Conservation (phyloP, 2,888 invertebrate species). For the Bursaphelenchus okinawaensis region DNA sequence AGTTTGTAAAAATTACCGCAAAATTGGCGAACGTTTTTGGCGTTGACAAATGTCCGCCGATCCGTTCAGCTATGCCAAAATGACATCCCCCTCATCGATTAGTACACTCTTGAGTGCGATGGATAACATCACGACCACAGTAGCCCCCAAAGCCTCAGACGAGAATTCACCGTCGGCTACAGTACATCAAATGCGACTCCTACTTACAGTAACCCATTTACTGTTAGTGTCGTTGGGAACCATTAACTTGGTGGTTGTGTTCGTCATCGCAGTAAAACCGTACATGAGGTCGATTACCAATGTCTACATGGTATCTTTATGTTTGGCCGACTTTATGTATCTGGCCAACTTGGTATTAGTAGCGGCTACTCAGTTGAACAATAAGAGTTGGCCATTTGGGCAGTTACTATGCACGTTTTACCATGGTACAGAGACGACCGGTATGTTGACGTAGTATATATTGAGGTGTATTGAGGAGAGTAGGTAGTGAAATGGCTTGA, state of each 20-base stretch:
- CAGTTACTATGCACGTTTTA: conserved; percentile 43
- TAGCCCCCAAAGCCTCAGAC: neutral
- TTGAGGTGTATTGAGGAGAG: neutral
- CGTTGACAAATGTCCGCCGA: neutral
- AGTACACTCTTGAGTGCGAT: too few relatives aligned
- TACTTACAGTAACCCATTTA: conserved; percentile 49
- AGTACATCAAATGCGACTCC: conserved; percentile 19
- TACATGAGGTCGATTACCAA: conserved; percentile 56
- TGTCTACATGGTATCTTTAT: conserved; percentile 53
- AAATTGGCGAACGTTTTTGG: neutral
- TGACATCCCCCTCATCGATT: too few relatives aligned
- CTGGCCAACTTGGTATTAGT: conserved; percentile 49
- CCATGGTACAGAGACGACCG: conserved; percentile 55
- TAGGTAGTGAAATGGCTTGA: too few relatives aligned
- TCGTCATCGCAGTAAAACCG: conserved; percentile 43
- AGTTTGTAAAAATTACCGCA: neutral
- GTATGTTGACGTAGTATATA: too few relatives aligned
- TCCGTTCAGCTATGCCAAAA: neutral
- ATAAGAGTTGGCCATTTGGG: conserved; percentile 56
- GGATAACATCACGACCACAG: neutral
- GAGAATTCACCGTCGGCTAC: neutral
- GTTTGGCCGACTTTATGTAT: conserved; percentile 55
- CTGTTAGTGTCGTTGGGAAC: conserved; percentile 48
- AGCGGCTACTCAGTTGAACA: conserved; percentile 52
- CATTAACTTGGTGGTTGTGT: conserved; percentile 50